phyloP scores from a whole-genome alignment of 2,113 vertebrate genomes.

The Mus musculus region DNA sequence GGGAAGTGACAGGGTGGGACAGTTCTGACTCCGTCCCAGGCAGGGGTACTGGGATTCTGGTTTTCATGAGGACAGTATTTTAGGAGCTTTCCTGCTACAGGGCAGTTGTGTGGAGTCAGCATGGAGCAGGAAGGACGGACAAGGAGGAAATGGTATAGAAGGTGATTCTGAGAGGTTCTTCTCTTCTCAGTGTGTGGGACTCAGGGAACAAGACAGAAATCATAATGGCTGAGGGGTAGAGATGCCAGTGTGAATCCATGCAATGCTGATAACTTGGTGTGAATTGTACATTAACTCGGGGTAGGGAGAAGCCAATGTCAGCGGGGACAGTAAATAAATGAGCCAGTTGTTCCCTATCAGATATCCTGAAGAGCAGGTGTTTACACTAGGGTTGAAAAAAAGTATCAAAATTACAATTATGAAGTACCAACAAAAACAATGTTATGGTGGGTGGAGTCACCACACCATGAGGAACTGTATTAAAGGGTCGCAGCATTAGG shows the following conservation, averaged over 20 bases:
- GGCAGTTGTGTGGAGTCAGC: background rate
- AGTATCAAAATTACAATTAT: background rate
- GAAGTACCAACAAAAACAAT: background rate
- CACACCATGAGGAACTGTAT: background rate
- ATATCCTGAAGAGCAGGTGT: background rate
- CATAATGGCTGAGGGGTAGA: background rate
- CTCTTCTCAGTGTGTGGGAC: background rate
- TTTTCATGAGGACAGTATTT: background rate
- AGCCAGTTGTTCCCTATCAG: background rate
- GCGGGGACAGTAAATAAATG: background rate
- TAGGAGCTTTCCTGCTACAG: background rate
- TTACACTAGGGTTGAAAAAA: background rate
- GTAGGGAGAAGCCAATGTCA: background rate
- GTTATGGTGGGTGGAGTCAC: background rate
- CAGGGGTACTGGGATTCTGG: background rate
- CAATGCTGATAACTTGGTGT: accelerated
- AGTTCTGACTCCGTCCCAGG: background rate
- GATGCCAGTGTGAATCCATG: no score
- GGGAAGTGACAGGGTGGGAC: no score
- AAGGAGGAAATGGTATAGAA: background rate
- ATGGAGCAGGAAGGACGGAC: background rate
- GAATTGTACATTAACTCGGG: accelerated
- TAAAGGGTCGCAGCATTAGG: background rate
- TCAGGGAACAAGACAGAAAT: background rate
- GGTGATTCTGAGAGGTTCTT: background rate